Evolutionary conservation across 2,888 invertebrate species (phyloP), one percentile per base, ranked within the genome.

Genomic region (Morpho deidamia): DNA sequence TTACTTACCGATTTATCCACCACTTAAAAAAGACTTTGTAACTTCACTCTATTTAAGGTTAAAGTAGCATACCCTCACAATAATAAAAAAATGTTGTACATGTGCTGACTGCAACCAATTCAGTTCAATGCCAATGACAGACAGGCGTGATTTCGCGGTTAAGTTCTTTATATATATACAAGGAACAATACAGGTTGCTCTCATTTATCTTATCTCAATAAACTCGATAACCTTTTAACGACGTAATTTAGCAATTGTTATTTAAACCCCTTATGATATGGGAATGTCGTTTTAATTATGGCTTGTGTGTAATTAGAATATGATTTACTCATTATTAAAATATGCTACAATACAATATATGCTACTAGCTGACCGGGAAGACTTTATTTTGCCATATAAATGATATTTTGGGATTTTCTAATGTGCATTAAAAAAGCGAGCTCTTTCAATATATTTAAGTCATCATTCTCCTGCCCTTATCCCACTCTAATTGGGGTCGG

Each of bases 81-180:
- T 8, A 11, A 10, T 11, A 46, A 37, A 10, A 10, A 11, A 37
- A 45, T 39, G 9, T 38, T 8, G 23, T 11, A 11, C 10, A 10
- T 12, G 11, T 7, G n/a, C 40, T 33, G 40, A 33, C 32, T 7
- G 8, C 48, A 40, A 41, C 48, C 48, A 48, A 40, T 48, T 10
- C 12, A 32, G 40, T 41, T 40, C 48, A 48, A 48, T 40, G 48
- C 48, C 40, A 48, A 48, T 41, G 40, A 40, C 40, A 48, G 48
- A 48, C 48, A 48, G 40, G 40, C 39, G 33, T 33, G 40, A 39
- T 48, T 40, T 48, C 48, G 34, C 40, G 40, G 48, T 11, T 5
- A 12, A 33, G 34, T 34, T 41, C 40, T 33, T 34, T 47, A 33
- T 48, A 40, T 47, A 47, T 40, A 46, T 7, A n/a, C 40, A 39